A percentile compares a stretch with the other conserved stretches of the same genome.
Conservation (phyloP, 1,140 invertebrate species). For the Aphelinus certus region DNA sequence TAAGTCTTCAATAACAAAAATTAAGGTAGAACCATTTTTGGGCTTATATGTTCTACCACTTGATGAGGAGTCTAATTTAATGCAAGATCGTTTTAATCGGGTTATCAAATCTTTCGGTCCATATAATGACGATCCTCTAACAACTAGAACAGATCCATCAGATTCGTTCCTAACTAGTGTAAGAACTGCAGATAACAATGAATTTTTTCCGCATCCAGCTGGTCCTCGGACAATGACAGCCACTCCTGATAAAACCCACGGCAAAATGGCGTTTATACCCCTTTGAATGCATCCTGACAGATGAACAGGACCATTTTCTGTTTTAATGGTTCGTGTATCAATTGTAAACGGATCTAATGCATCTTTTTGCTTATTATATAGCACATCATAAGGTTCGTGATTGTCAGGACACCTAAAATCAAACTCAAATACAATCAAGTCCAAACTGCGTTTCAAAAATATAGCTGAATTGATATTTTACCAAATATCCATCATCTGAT, state of each 20-base stretch:
- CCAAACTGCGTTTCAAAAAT: not conserved
- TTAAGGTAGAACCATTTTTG: conserved; percentile 54
- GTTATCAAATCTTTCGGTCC: conserved; percentile 56
- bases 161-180: conserved; percentile 47
- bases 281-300: conserved; percentile 54
- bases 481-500: conserved; percentile 56
- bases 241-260: conserved; percentile 56
- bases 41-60: conserved; percentile 58
- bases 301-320: conserved; percentile 52
- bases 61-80: conserved; percentile 58
- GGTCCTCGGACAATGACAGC: conserved; percentile 57
- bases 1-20: conserved; percentile 58
- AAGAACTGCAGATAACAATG: conserved; percentile 53
- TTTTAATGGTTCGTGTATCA: conserved; percentile 42
- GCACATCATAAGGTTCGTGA: conserved; percentile 52
- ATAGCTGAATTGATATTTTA: conserved; percentile 17
- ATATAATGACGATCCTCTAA: conserved; percentile 58
- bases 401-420: conserved; percentile 58
- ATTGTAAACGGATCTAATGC: conserved; percentile 51
- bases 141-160: conserved; percentile 44
- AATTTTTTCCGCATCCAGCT: conserved; percentile 57
- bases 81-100: conserved; percentile 57
- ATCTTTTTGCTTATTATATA: conserved; percentile 57
- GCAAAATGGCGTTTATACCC: conserved; percentile 51
- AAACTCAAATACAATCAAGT: not conserved